phyloP scores from a whole-genome alignment of 2,113 vertebrate genomes.

The Lepidothrix coronata region DNA sequence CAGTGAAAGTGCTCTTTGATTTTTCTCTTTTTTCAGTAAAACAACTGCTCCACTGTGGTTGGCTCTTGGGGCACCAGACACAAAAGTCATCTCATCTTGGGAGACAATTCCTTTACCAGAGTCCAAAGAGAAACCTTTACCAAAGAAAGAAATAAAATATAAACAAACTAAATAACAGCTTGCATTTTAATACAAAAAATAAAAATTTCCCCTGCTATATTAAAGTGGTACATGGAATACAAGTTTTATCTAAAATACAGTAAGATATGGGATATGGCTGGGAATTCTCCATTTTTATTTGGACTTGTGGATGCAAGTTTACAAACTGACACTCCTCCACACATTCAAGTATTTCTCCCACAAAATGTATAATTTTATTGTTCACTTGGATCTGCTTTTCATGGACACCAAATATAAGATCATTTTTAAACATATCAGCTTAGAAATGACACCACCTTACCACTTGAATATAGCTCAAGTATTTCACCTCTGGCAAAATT shows the following conservation, averaged over 20 bases:
- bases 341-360: neutral
- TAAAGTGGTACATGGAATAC: slow-evolving; percentile 27
- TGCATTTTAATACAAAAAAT: neutral
- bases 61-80: slow-evolving; percentile 93
- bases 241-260: neutral
- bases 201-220: slow-evolving; percentile 19
- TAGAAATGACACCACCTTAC: neutral
- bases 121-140: slow-evolving; percentile 92
- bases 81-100: slow-evolving; percentile 84
- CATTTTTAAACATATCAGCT: neutral
- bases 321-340: neutral
- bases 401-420: neutral
- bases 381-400: neutral
- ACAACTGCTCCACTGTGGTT: slow-evolving; percentile 94
- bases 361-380: neutral
- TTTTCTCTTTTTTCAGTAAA: slow-evolving; percentile 80
- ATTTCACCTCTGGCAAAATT: neutral
- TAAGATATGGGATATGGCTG: neutral
- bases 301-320: neutral
- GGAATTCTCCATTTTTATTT: neutral
- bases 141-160: neutral
- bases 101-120: slow-evolving; percentile 87
- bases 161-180: neutral
- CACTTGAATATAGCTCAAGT: slow-evolving; percentile 61
- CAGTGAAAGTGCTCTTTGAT: slow-evolving; percentile 76